These are phyloP conservation scores for Petrosia ficiformis DNA, from an alignment of 37 sponge, comb jelly and placozoan species.

Conservation along the genomic window DNA sequence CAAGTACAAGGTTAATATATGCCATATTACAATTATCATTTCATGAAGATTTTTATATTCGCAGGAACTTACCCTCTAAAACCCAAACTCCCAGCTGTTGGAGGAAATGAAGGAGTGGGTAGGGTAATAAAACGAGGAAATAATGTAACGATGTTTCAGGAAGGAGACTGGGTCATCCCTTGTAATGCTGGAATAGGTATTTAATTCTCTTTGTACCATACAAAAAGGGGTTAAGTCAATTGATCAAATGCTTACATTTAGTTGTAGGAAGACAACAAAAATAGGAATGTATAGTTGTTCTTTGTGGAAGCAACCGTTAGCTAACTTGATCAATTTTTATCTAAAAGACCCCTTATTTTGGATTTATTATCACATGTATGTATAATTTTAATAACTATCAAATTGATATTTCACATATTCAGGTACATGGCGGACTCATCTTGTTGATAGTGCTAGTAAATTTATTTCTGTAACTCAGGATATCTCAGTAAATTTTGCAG, in stretches of 20 bases:
- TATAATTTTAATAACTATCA: too few relatives aligned
- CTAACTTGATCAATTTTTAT: too few relatives aligned
- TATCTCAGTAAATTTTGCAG: constrained; percentile 56
- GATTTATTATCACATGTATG: too few relatives aligned
- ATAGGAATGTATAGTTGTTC: not conserved
- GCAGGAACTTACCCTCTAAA: constrained; percentile 80
- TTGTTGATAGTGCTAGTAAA: constrained; percentile 26
- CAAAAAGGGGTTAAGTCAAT: too few relatives aligned
- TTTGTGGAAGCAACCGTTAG: not conserved
- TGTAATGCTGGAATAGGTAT: constrained; percentile 65
- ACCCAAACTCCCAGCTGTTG: constrained; percentile 72
- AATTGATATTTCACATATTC: not conserved
- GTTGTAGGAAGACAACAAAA: not conserved
- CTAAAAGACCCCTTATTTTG: too few relatives aligned
- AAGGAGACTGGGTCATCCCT: constrained; percentile 83
- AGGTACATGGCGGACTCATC: constrained; percentile 81
- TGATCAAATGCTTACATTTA: too few relatives aligned
- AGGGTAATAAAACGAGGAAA: constrained; percentile 64
- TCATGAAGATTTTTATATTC: not conserved
- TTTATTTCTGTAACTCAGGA: constrained; percentile 46
- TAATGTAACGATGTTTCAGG: constrained; percentile 28
- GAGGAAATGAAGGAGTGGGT: constrained; percentile 90
- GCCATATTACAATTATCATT: not conserved
- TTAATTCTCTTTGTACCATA: too few relatives aligned
- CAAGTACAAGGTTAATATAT: constrained; percentile 71